phyloP scores from a whole-genome alignment of 2,797 vertebrate genomes.

The Rousettus madagascariensis region DNA sequence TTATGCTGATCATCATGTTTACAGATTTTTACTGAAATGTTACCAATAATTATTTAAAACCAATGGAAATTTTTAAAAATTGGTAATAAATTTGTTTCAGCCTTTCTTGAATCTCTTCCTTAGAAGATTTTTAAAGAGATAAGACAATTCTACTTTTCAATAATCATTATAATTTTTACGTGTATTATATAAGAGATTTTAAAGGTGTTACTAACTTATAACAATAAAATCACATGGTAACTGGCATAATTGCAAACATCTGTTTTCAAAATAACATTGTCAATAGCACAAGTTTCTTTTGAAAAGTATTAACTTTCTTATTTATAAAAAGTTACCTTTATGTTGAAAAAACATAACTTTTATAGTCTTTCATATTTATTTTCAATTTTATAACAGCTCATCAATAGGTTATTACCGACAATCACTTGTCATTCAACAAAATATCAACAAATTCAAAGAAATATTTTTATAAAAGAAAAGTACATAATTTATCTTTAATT shows the following conservation, averaged over 20 bases:
- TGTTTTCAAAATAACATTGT: neutral
- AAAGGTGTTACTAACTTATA: neutral
- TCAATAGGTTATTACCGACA: neutral
- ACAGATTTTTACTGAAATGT: neutral
- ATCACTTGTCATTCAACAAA: constrained; percentile 1
- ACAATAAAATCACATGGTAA: neutral
- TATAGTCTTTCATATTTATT: neutral
- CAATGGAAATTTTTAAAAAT: neutral
- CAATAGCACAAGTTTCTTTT: neutral
- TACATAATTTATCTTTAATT: neutral
- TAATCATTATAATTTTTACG: neutral
- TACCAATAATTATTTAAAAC: neutral
- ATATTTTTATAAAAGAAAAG: neutral
- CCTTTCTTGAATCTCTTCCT: neutral
- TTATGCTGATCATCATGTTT: neutral
- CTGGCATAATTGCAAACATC: neutral
- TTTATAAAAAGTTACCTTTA: neutral
- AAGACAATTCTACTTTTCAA: neutral
- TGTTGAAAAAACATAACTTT: neutral
- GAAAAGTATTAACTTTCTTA: neutral
- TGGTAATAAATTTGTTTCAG: neutral
- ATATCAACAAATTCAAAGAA: neutral
- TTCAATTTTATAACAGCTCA: neutral
- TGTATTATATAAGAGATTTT: neutral
- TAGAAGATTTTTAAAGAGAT: neutral